A percentile compares a stretch with the other conserved stretches of the same genome.
phyloP scores from a whole-genome alignment of 2,888 invertebrate genomes.

The Nezara viridula region DNA sequence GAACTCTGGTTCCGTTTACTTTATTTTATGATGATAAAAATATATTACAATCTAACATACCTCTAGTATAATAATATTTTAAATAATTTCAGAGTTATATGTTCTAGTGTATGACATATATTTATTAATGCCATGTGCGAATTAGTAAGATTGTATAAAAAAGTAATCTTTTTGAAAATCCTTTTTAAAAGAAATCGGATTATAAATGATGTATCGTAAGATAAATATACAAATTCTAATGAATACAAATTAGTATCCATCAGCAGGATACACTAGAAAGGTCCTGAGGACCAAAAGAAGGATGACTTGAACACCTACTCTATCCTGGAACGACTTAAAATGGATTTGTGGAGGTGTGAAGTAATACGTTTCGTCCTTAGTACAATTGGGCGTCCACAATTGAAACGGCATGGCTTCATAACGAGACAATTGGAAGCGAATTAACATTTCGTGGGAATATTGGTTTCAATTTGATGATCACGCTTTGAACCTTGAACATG shows the following conservation, averaged over 20 bases:
- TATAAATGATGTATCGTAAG: background rate
- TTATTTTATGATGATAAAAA: no score
- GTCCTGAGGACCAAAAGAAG: background rate
- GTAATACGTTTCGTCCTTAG: background rate
- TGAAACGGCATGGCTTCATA: background rate
- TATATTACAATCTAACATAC: no score
- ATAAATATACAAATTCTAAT: background rate
- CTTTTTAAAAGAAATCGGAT: no score
- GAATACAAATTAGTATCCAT: background rate
- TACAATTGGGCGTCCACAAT: background rate
- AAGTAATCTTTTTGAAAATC: no score
- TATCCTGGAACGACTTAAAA: background rate
- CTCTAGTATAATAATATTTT: no score
- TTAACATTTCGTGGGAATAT: constrained; percentile 17
- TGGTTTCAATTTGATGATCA: background rate
- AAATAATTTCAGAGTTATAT: no score
- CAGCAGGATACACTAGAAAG: background rate
- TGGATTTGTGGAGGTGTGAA: constrained; percentile 11
- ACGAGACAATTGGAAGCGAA: background rate
- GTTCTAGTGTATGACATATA: no score
- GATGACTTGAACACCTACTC: background rate
- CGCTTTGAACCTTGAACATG: background rate
- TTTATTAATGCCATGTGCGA: no score
- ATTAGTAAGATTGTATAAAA: no score
- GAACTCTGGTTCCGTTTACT: no score